Evolutionary conservation across 2,888 invertebrate species (phyloP), one percentile per base, ranked within the genome.

Genomic region (Callosobruchus maculatus): DNA sequence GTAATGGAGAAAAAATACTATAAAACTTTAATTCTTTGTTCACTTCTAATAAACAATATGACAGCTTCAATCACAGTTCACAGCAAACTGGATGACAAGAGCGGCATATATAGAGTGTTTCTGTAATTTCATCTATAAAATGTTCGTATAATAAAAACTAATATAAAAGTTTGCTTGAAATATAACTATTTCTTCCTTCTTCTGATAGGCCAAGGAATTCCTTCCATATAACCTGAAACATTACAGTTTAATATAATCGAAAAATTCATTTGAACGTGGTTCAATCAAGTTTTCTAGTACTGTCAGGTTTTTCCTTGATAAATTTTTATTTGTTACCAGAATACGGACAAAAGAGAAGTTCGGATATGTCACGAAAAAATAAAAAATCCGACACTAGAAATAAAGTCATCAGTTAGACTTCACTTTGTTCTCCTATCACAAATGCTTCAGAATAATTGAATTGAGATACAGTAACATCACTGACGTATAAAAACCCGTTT

Each of bases 161-260:
- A 20, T 71, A 18, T 30, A 71, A 18, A 22, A 49, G 49, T 49
- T 49, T 3, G 13, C 49, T 49, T 49, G 49, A 49, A 18, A 49
- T 49, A 49, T 49, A 49, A 13, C 49, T 18, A 49, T 49, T 49
- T 49, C 49, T 49, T 13, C 49, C 66, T 5, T 78, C 74, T 30
- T 72, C 26, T 71, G 78, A 71, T 70, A 82, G 76, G 5, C 71
- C 74, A 71, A 75, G 66, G 74, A 78, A 81, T 70, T 81, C 79
- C 26, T 80, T 78, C 84, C 85, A 85, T 21, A 79, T 76, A 20
- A 83, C 77, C 81, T 84, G 73, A 76, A 81, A 81, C 20, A 69
- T 72, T 26, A 26, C 26, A 26, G 26, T 26, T 26, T 2, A 26
- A 4, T 2, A 26, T 26, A 7, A 26, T 26, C n/a, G n/a, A n/a